Evolutionary conservation across 2,888 invertebrate species (phyloP).

Genomic region (Patella depressa): DNA sequence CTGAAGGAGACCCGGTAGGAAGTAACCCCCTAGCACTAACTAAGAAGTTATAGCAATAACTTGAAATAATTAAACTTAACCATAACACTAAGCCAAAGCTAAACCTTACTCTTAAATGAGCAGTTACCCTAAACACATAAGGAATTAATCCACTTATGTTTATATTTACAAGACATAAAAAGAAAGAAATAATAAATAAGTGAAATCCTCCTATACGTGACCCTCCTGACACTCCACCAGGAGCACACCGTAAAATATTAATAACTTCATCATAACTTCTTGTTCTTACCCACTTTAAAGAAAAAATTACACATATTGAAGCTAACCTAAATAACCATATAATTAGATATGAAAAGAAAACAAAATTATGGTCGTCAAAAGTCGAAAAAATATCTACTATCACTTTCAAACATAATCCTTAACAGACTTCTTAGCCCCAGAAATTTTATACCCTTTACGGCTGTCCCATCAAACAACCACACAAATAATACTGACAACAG

Average conservation of each 20-base stretch:
- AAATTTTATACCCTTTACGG: too few relatives aligned
- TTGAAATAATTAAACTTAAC: conserved; percentile 78
- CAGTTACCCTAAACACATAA: conserved; percentile 81
- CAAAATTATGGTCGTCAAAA: conserved; percentile 77
- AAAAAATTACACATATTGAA: background rate
- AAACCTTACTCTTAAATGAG: conserved; percentile 77
- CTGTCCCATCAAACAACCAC: too few relatives aligned
- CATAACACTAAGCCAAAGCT: conserved; percentile 78
- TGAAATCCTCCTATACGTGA: conserved; percentile 73
- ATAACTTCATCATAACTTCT: too few relatives aligned
- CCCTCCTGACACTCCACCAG: conserved; percentile 71
- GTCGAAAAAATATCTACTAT: conserved; percentile 80
- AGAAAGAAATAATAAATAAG: conserved; percentile 75
- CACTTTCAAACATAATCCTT: conserved; percentile 75
- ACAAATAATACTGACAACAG: conserved; percentile 21
- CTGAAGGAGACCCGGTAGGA: conserved; percentile 78
- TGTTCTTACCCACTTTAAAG: background rate
- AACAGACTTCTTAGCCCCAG: too few relatives aligned
- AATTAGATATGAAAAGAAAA: conserved; percentile 72
- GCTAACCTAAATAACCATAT: conserved; percentile 13
- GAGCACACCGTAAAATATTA: conserved; percentile 46
- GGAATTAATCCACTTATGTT: conserved; percentile 81
- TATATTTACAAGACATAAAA: conserved; percentile 78
- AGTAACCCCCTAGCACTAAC: conserved; percentile 80
- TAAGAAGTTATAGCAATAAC: conserved; percentile 77